Evolutionary conservation across 2,797 vertebrate species (phyloP).

Genomic region (Decapterus maruadsi): DNA sequence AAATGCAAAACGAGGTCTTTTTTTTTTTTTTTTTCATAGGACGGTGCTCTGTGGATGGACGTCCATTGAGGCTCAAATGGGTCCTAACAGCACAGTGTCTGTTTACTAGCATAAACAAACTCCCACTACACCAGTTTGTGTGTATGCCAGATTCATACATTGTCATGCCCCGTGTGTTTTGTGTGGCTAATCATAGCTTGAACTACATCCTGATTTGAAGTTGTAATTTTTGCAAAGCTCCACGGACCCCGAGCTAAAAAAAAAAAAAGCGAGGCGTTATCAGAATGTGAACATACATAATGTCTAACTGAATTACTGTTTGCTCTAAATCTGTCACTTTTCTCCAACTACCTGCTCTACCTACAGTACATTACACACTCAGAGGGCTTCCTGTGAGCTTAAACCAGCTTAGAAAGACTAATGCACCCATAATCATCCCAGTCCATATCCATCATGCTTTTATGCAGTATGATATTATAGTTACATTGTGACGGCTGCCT

Average conservation of each 20-base stretch:
- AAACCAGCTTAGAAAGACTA: constrained; percentile 59
- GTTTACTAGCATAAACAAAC: constrained; percentile 46
- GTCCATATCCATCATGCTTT: constrained; percentile 67
- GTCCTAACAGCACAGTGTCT: constrained; percentile 40
- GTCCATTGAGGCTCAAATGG: constrained; percentile 46
- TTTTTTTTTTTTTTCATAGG: constrained; percentile 28
- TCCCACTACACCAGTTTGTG: constrained; percentile 50
- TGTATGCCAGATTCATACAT: constrained; percentile 52
- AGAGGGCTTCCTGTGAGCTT: constrained; percentile 42
- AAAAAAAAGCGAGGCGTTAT: constrained; percentile 3
- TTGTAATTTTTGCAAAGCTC: constrained; percentile 31
- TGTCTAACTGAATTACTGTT: constrained; percentile 46
- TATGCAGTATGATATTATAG: constrained; percentile 50
- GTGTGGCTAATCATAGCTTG: constrained; percentile 56
- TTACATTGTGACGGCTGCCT: constrained; percentile 43
- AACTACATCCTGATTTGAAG: constrained; percentile 43
- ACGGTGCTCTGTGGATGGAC: constrained; percentile 54
- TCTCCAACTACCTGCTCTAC: constrained; percentile 44
- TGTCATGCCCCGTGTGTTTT: constrained; percentile 50
- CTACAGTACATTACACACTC: constrained; percentile 38
- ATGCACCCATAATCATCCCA: constrained; percentile 64
- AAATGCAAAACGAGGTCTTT: constrained; percentile 65
- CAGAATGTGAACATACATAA: constrained; percentile 33
- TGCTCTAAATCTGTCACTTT: constrained; percentile 56
- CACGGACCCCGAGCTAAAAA: constrained; percentile 8